phyloP scores from a whole-genome alignment of 1,140 invertebrate species.

The Brachionus sp. region DNA sequence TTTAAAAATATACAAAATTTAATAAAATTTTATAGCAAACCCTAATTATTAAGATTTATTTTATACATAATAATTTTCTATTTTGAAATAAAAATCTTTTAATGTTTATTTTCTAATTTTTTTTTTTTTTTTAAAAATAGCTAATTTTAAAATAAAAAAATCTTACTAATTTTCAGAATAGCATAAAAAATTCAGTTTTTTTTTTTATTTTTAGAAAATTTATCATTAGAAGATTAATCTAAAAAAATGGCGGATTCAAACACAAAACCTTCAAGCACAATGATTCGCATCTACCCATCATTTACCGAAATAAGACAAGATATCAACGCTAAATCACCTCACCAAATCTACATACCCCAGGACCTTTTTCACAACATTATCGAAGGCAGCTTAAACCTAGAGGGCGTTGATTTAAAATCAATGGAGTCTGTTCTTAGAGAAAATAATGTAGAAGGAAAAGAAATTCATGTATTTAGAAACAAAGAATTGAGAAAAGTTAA shows the following conservation, averaged over 20 bases:
- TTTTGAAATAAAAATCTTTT: background rate
- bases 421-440: background rate
- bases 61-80: background rate
- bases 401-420: background rate
- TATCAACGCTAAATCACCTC: background rate
- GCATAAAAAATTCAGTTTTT: background rate
- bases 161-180: background rate
- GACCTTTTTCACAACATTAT: conserved; percentile 22
- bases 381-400: conserved; percentile 2
- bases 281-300: conserved; percentile 20
- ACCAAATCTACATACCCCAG: conserved; percentile 28
- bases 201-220: background rate
- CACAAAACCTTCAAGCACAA: background rate
- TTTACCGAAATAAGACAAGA: conserved; percentile 35
- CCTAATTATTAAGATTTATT: no score
- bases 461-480: background rate
- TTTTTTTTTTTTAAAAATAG: background rate
- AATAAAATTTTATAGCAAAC: no score
- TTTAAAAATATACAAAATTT: no score
- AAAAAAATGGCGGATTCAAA: background rate
- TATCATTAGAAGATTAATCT: background rate
- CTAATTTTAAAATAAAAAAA: background rate
- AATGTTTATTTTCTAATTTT: background rate
- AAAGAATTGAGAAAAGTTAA: background rate
- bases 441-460: conserved; percentile 16